phyloP scores from a whole-genome alignment of 2,797 vertebrate genomes.

The Iguana delicatissima region DNA sequence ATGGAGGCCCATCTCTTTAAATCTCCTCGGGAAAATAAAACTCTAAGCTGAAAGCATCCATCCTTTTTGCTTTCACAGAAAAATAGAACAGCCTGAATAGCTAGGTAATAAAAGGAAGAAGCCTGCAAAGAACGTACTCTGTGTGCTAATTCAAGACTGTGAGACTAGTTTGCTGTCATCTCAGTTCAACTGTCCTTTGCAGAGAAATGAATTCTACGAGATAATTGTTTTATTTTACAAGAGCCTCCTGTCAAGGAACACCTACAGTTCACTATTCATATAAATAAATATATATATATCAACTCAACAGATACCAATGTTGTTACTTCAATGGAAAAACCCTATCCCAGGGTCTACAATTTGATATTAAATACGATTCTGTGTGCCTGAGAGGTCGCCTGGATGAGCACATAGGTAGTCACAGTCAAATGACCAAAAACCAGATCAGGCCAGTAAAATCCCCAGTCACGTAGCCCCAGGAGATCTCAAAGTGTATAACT shows the following conservation, averaged over 20 bases:
- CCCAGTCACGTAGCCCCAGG: too few species aligned
- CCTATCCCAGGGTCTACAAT: too few species aligned
- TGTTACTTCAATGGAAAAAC: too few species aligned
- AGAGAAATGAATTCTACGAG: slow-evolving; percentile 61
- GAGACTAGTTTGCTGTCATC: slow-evolving; percentile 61
- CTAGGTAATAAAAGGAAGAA: slow-evolving; percentile 57
- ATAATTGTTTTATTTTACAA: slow-evolving; percentile 48
- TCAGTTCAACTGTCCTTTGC: slow-evolving; percentile 65
- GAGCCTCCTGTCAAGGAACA: slow-evolving; percentile 6
- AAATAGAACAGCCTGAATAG: slow-evolving; percentile 35
- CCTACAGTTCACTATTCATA: background rate
- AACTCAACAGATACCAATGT: background rate
- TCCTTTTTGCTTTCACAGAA: slow-evolving; percentile 40
- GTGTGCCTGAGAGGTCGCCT: too few species aligned
- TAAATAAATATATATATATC: background rate
- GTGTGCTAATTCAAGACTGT: slow-evolving; percentile 40
- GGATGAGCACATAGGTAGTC: too few species aligned
- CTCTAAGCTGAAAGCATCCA: slow-evolving; percentile 36
- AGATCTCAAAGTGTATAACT: too few species aligned
- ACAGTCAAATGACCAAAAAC: too few species aligned
- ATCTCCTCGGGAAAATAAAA: slow-evolving; percentile 68
- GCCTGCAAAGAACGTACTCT: slow-evolving; percentile 36
- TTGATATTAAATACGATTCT: too few species aligned
- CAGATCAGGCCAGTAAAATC: too few species aligned
- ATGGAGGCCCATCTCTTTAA: slow-evolving; percentile 49